A percentile compares a stretch with the other conserved stretches of the same genome.
These are phyloP conservation scores for Odiellus spinosus DNA, from an alignment of 2,888 invertebrate species.

Conservation along the genomic window DNA sequence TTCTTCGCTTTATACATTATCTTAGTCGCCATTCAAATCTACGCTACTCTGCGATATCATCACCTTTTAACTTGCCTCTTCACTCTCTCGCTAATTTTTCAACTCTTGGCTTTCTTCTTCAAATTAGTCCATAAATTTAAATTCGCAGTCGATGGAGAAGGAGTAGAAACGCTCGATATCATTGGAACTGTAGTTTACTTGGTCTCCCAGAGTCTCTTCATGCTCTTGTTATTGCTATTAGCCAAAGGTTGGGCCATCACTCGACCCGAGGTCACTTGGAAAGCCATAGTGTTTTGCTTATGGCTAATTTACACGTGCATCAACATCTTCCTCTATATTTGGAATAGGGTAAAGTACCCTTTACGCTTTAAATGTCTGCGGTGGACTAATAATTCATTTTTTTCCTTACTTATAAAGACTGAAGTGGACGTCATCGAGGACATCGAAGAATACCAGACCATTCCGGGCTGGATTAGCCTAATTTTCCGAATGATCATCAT, in stretches of 20 bases:
- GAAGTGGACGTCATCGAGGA: conserved; percentile 92
- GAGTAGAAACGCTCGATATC: conserved; percentile 60
- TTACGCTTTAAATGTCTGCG: no score
- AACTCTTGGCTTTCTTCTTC: conserved; percentile 67
- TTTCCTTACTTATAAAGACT: no score
- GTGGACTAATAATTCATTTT: no score
- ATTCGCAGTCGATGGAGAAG: conserved; percentile 79
- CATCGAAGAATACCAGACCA: conserved; percentile 91
- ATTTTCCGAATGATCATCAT: conserved; percentile 68
- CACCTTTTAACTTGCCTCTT: conserved; percentile 69
- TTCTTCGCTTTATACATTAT: conserved; percentile 73
- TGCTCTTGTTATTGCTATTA: conserved; percentile 72
- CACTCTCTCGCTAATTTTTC: conserved; percentile 67
- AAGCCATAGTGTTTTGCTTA: conserved; percentile 62
- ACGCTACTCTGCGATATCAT: conserved; percentile 77
- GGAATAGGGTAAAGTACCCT: conserved; percentile 84
- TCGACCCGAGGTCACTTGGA: conserved; percentile 70
- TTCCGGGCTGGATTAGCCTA: conserved; percentile 91
- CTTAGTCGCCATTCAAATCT: conserved; percentile 72
- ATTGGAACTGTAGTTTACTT: conserved; percentile 85
- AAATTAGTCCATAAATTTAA: conserved; percentile 76
- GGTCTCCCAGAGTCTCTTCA: conserved; percentile 81
- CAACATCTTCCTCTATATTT: conserved; percentile 79
- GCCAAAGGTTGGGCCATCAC: conserved; percentile 97
- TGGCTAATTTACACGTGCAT: conserved; percentile 85